Evolutionary conservation across 2,888 invertebrate genomes (phyloP), one percentile per base, ranked within the genome.

Genomic region (Habroteleia sp.): DNA sequence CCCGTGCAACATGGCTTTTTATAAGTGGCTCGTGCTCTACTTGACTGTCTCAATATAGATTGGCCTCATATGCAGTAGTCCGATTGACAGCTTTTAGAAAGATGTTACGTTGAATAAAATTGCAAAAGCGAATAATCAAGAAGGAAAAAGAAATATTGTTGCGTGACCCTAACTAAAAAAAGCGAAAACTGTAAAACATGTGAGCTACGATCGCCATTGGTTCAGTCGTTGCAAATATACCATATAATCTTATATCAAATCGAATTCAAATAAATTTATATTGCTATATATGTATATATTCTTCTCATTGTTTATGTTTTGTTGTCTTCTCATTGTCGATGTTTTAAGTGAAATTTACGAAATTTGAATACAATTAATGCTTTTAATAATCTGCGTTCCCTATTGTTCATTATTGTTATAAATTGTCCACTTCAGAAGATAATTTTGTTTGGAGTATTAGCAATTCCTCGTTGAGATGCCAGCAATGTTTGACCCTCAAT

Each of bases 401-500:
- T n/a, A 1, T 7, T 16, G 6, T 52, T 52, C 17, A 25, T 65
- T 3, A 31, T 23, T 3, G 16, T 29, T 46, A n/a, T n/a, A 66
- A 20, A 56, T 44, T 48, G 46, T 35, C 25, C 62, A 37, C 54
- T 71, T 62, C 39, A 44, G 6, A 42, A 37, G 35, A 63, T 33
- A 65, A 60, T 48, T 78, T 78, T 78, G 76, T 74, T 54, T 69
- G 65, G 71, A 80, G 80, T 80, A 82, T 83, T 82, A 78, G 74
- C 71, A 54, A 56, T 77, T 81, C 80, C 78, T 48, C 80, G 66
- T 69, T 37, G 68, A 83, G 81, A 83, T 85, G 82, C 86, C 84
- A 83, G 81, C 80, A 81, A 83, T 84, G 83, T 84, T 85, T 79
- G 79, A 83, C 82, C 83, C 82, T 80, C 76, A 77, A 79, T 79